Base-by-base conservation (phyloP, 2,888 invertebrate genomes). In the Clostera curtula region DNA sequence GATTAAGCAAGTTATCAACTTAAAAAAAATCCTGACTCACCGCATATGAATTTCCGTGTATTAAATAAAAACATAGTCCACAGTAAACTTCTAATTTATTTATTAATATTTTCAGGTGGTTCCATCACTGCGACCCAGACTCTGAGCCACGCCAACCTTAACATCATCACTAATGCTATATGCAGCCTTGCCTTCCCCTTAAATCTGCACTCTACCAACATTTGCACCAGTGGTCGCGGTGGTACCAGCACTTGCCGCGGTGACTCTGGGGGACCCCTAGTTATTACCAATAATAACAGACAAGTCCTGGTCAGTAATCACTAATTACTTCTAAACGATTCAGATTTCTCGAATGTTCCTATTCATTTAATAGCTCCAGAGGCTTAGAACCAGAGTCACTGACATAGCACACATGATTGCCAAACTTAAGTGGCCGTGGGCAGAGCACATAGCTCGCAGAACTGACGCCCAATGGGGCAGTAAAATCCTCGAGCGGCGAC, bases 251-350 rank as follows among this genome's bases (percentile, higher is more conserved):
- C 56, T 10, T 69, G 68, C 45, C 5, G 19, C 0, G 59, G 68
- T 2, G 66, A 66, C 36, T 67, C 68, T 4, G 68, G 68, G n/a
- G 66, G 68, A 12, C 66, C 68, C 1, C 51, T 68, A 1, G 42
- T 38, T n/a, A 28, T 55, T 5, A 27, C n/a, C 16, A 44, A 52
- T 2, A 38, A 39, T 15, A 27, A 25, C 14, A 27, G 23, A 2
- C 43, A 25, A 2, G 3, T 58, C 8, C 36, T 66, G 55, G 60
- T 63, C 46, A 11, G 43, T 40, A 17, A 6, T 12, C 13, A 1
- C 18, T 27, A 2, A 12, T 6, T 4, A 12, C 1, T 21, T 12
- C 4, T 15, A 5, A 5, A 15, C 15, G 4, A 15, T 15, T 6
- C 15, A 6, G 4, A 15, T 4, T 15, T 5, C 6, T 5, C 6